phyloP scores from a whole-genome alignment of 2,888 invertebrate genomes.

The Eumerus sabulonum region DNA sequence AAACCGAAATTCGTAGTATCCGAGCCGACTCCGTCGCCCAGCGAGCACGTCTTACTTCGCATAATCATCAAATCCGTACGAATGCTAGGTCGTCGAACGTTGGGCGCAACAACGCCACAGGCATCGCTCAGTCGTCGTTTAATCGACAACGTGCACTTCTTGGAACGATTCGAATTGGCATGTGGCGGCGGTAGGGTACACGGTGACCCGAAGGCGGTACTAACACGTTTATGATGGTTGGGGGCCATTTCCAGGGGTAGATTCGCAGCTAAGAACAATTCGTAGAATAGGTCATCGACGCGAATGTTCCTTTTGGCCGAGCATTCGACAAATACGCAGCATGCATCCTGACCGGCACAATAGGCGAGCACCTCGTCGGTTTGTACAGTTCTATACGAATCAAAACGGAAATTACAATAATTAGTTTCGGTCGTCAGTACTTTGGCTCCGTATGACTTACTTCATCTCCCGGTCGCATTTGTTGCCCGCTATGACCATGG shows the following conservation, averaged over 20 bases:
- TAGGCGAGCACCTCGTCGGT: constrained; percentile 89
- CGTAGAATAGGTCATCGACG: constrained; percentile 91
- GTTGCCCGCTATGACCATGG: constrained; percentile 93
- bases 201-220: constrained; percentile 87
- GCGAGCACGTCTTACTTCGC: constrained; percentile 89
- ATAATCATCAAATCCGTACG: constrained; percentile 93
- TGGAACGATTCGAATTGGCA: constrained; percentile 83
- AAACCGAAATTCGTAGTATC: constrained; percentile 81
- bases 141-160: constrained; percentile 89
- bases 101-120: constrained; percentile 93
- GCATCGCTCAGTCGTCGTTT: constrained; percentile 91
- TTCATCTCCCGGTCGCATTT: constrained; percentile 91
- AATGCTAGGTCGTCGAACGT: constrained; percentile 91
- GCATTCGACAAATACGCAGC: constrained; percentile 89
- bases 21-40: constrained; percentile 84
- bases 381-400: constrained; percentile 83
- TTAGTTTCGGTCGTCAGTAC: too few species aligned
- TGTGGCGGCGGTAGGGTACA: constrained; percentile 87
- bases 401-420: constrained; percentile 17
- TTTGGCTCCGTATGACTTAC: constrained; percentile 77
- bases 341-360: constrained; percentile 87
- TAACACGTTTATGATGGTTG: constrained; percentile 90
- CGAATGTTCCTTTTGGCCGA: constrained; percentile 90
- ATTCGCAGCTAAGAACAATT: constrained; percentile 90
- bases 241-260: constrained; percentile 94